Conservation (phyloP, 2,113 vertebrate species). For the Crypturellus undulatus region DNA sequence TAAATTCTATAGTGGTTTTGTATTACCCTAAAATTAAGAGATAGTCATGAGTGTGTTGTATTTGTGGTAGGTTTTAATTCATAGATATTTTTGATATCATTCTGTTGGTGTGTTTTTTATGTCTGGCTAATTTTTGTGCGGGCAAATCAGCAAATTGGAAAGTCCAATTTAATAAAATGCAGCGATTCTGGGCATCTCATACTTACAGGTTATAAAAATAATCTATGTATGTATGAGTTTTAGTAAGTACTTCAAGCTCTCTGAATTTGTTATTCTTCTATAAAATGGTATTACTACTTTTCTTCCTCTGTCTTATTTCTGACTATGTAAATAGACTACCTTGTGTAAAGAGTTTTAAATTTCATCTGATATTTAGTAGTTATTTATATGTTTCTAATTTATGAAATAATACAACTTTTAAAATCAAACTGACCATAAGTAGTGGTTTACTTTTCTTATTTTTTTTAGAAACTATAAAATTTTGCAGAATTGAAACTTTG, state of each 20-base stretch:
- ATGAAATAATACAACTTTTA: not conserved
- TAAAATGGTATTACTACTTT: not conserved
- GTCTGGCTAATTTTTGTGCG: not conserved
- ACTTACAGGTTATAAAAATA: not conserved
- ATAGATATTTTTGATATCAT: slow-evolving; percentile 31
- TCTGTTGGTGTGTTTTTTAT: not conserved
- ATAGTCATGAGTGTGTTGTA: slow-evolving; percentile 29
- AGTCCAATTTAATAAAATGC: not conserved
- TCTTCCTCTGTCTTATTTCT: not conserved
- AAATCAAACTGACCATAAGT: not conserved
- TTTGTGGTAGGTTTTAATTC: slow-evolving; percentile 61
- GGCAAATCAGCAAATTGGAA: not conserved
- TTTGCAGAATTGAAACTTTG: not conserved
- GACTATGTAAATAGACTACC: not conserved
- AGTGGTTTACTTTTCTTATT: not conserved
- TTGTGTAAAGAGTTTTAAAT: not conserved
- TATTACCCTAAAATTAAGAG: slow-evolving; percentile 68
- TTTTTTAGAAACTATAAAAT: not conserved
- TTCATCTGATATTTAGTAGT: too few relatives aligned
- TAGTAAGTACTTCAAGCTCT: not conserved
- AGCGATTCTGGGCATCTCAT: not conserved
- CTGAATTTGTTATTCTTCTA: not conserved
- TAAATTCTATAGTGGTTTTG: slow-evolving; percentile 39
- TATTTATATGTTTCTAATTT: not conserved
- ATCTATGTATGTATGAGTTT: not conserved